Evolutionary conservation across 2,113 vertebrate species (phyloP).

Genomic region (Podiceps cristatus): DNA sequence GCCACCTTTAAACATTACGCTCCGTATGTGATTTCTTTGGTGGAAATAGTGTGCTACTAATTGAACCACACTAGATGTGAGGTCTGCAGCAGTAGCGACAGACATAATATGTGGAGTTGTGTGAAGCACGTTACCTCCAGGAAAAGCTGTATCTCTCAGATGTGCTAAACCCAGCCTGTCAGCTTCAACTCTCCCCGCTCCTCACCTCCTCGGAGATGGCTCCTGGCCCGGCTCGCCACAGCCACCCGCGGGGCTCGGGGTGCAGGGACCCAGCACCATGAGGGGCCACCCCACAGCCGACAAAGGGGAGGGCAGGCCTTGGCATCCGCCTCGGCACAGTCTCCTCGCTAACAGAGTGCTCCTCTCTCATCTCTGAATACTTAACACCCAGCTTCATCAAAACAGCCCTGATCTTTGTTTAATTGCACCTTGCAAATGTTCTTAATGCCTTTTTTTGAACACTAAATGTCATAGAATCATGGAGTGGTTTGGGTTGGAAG

Average conservation of each 20-base stretch:
- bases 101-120: too few species aligned
- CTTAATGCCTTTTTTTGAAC: not conserved
- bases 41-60: not conserved
- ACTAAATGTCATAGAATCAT: too few species aligned
- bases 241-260: not conserved
- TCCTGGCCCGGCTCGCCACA: not conserved
- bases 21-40: not conserved
- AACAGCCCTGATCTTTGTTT: accelerated
- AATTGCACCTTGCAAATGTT: not conserved
- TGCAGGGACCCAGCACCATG: too few species aligned
- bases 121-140: not conserved
- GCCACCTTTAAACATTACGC: not conserved
- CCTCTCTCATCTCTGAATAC: not conserved
- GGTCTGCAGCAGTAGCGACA: not conserved
- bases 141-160: not conserved
- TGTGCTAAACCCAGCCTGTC: not conserved
- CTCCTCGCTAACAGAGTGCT: not conserved
- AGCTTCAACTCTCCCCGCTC: not conserved
- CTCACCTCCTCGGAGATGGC: too few species aligned
- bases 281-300: accelerated
- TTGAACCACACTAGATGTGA: not conserved
- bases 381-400: too few species aligned
- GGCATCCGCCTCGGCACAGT: not conserved
- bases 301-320: not conserved
- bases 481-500: too few species aligned